Conservation (phyloP, 2,113 vertebrate species). For the Bambusicola thoracicus region DNA sequence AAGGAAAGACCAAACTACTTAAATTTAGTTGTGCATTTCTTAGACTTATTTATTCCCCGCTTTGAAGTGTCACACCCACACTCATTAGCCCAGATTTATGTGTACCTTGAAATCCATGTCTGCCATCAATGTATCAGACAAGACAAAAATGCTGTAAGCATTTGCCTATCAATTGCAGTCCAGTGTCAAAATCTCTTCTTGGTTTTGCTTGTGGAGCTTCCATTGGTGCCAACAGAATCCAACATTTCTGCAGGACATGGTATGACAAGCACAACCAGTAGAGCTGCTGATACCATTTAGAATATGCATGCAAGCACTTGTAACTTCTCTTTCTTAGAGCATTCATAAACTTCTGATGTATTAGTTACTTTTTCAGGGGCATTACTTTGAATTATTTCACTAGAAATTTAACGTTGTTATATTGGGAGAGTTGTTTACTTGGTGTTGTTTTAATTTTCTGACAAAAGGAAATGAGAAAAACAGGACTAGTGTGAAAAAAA, state of each 20-base stretch:
- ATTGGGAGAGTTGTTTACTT: not conserved
- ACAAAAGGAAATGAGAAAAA: not conserved
- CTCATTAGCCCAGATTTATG: slow-evolving; percentile 19
- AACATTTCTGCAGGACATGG: not conserved
- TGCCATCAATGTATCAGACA: not conserved
- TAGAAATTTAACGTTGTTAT: not conserved
- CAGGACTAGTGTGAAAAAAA: not conserved
- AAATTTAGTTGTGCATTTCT: slow-evolving; percentile 22
- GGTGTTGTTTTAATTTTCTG: not conserved
- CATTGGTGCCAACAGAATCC: not conserved
- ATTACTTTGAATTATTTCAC: not conserved
- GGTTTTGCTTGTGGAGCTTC: not conserved
- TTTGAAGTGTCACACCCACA: not conserved
- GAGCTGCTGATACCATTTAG: not conserved
- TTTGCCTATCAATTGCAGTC: not conserved
- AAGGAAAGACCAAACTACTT: slow-evolving; percentile 6
- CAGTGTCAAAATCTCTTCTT: not conserved
- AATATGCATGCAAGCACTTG: not conserved
- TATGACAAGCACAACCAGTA: not conserved
- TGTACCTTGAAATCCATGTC: not conserved
- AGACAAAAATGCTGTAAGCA: not conserved
- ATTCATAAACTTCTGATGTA: not conserved
- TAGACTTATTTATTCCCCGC: not conserved
- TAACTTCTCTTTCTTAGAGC: not conserved
- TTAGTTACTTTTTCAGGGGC: not conserved